Percentiles rank a stretch among this genome's conserved stretches.
Conservation (phyloP, 2,113 vertebrate genomes). For the Tachycineta bicolor region DNA sequence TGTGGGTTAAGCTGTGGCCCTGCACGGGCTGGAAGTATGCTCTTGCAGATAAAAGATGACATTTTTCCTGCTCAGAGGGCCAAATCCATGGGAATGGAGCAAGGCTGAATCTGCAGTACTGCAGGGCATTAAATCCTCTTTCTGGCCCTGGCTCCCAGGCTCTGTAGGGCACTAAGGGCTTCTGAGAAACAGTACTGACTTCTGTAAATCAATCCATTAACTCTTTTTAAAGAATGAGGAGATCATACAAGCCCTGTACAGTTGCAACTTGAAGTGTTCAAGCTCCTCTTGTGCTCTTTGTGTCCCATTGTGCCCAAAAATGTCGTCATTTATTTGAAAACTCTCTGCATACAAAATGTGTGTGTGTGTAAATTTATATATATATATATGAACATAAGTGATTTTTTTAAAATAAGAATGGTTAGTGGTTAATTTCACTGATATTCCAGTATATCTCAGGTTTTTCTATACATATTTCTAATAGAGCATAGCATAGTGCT, state of each 20-base stretch:
- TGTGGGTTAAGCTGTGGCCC: background rate
- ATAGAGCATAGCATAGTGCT: background rate
- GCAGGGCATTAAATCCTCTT: background rate
- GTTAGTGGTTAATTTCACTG: background rate
- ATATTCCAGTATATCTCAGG: background rate
- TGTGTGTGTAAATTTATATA: background rate
- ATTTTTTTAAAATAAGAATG: background rate
- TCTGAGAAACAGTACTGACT: background rate
- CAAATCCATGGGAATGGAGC: background rate
- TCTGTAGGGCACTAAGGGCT: background rate
- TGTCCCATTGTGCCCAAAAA: background rate
- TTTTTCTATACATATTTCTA: background rate
- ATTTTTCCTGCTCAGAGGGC: background rate
- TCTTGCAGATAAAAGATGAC: background rate
- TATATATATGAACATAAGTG: rapidly evolving
- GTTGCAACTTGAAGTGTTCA: background rate
- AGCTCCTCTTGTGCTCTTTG: background rate
- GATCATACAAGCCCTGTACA: background rate
- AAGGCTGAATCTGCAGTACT: background rate
- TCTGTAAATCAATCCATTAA: background rate
- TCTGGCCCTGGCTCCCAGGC: background rate
- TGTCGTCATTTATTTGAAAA: background rate
- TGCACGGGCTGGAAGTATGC: background rate
- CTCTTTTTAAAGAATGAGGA: background rate
- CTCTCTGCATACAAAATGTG: background rate